phyloP scores from a whole-genome alignment of 2,888 invertebrate species.

The Drosophila seclusa region DNA sequence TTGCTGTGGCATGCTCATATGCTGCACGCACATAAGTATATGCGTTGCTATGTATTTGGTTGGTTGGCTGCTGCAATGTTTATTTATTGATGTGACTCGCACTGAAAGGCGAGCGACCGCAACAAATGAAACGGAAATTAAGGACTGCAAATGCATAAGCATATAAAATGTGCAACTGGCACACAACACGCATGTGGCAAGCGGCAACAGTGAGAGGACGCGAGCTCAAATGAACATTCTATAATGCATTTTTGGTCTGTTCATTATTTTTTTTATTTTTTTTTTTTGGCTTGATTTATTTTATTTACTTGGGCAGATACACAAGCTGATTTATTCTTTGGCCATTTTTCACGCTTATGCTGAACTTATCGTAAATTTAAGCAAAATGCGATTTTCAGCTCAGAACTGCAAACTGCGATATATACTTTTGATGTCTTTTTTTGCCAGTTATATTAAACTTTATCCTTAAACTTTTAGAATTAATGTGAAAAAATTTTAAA shows the following conservation, averaged over 20 bases:
- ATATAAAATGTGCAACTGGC: constrained; percentile 35
- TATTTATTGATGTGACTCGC: constrained; percentile 74
- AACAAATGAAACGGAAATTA: constrained; percentile 72
- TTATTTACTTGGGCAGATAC: constrained; percentile 12
- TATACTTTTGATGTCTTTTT: neutral
- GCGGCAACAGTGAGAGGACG: neutral
- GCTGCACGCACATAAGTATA: constrained; percentile 4
- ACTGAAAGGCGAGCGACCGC: constrained; percentile 62
- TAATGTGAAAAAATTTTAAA: neutral
- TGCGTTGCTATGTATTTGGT: neutral
- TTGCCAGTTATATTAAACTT: neutral
- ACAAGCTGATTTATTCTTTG: constrained; percentile 3
- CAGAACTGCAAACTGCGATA: neutral
- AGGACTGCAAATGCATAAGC: constrained; percentile 45
- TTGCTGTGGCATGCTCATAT: constrained; percentile 35
- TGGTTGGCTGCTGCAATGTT: constrained; percentile 23
- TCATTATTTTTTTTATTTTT: neutral
- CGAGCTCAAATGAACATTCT: neutral
- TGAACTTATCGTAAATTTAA: neutral
- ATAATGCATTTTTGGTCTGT: neutral
- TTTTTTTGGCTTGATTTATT: constrained; percentile 30
- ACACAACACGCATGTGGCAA: constrained; percentile 14
- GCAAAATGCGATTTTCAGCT: neutral
- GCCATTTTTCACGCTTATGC: constrained; percentile 1
- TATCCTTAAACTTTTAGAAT: neutral